These are phyloP conservation scores for Mycteria americana DNA, from an alignment of 2,797 vertebrate species.

Conservation along the genomic window DNA sequence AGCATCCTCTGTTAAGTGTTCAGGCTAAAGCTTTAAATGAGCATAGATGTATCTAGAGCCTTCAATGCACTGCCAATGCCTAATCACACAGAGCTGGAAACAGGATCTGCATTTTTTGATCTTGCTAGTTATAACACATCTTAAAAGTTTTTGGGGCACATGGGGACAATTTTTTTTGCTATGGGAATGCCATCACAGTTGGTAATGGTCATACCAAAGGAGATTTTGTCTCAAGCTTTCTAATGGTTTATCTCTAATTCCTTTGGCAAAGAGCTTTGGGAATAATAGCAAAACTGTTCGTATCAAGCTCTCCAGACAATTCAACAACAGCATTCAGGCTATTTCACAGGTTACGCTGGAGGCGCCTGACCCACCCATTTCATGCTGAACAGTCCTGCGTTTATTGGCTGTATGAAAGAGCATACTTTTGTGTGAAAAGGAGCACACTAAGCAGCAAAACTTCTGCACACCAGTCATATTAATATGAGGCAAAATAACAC, in stretches of 20 bases:
- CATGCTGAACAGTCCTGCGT: neutral
- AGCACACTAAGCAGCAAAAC: neutral
- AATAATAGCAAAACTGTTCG: neutral
- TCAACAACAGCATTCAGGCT: neutral
- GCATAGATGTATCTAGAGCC: neutral
- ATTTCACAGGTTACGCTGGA: neutral
- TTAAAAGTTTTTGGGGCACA: neutral
- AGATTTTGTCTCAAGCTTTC: neutral
- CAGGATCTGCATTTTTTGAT: neutral
- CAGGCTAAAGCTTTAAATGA: neutral
- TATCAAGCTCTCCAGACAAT: neutral
- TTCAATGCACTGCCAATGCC: neutral
- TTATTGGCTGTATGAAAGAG: neutral
- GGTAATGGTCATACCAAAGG: neutral
- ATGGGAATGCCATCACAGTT: neutral
- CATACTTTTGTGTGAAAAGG: neutral
- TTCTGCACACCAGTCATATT: neutral
- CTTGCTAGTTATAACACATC: neutral
- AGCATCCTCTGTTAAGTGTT: neutral
- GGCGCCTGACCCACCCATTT: neutral
- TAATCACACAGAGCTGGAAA: neutral
- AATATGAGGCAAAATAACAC: neutral
- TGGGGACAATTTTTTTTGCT: neutral
- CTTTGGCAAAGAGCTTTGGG: neutral
- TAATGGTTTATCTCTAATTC: neutral